A percentile compares a stretch with the other conserved stretches of the same genome.
These are phyloP conservation scores for Wasmannia auropunctata DNA, from an alignment of 1,140 invertebrate species.

Conservation along the genomic window DNA sequence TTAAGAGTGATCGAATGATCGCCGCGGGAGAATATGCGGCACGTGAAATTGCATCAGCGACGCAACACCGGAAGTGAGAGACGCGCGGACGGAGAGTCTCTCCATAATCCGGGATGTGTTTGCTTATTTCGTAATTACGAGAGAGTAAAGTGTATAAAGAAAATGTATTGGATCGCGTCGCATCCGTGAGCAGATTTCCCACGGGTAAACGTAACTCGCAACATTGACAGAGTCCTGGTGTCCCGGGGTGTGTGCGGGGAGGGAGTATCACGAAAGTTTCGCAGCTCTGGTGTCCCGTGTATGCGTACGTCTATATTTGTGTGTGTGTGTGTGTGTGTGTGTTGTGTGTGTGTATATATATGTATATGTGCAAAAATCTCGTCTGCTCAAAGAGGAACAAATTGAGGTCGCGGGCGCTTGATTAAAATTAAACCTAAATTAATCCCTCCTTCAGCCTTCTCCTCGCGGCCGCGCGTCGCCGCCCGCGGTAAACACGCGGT, in stretches of 20 bases:
- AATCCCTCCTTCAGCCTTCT: slow-evolving; percentile 8
- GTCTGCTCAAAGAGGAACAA: slow-evolving; percentile 45
- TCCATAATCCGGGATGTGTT: slow-evolving; percentile 41
- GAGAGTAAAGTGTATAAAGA: slow-evolving; percentile 59
- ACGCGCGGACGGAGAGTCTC: not conserved
- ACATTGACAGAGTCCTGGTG: slow-evolving; percentile 50
- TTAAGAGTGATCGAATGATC: slow-evolving; percentile 24
- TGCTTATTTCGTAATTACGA: slow-evolving; percentile 60
- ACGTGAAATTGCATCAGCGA: slow-evolving; percentile 30
- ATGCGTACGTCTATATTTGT: no score
- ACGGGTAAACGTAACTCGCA: slow-evolving; percentile 50
- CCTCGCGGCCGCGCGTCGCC: not conserved
- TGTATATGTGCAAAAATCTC: slow-evolving; percentile 22
- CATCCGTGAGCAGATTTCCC: slow-evolving; percentile 57
- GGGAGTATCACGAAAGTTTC: not conserved
- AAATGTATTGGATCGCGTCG: slow-evolving; percentile 56
- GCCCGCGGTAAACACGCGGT: slow-evolving; percentile 38
- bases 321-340: no score
- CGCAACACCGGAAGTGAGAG: slow-evolving; percentile 4
- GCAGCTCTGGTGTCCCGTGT: not conserved
- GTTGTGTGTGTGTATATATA: accelerated
- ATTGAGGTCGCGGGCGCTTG: slow-evolving; percentile 51
- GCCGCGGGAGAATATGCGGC: not conserved
- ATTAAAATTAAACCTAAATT: slow-evolving; percentile 60
- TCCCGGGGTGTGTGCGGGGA: not conserved